Evolutionary conservation across 2,797 vertebrate species (phyloP), one percentile per base, ranked within the genome.

Genomic region (Ptychobarbus kaznakovi): DNA sequence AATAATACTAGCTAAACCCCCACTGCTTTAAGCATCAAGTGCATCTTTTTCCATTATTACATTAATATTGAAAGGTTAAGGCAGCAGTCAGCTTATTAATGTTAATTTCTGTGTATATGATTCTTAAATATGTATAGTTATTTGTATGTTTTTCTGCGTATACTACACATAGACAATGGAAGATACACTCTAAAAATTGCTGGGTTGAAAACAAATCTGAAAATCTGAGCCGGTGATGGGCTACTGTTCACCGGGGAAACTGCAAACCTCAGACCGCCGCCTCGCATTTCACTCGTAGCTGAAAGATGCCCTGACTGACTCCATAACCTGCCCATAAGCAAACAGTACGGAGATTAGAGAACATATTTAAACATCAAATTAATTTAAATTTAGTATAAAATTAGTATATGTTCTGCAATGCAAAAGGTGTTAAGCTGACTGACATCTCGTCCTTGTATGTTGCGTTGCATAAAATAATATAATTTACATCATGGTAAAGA

Each of bases 1-100:
- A 66, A 82, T 25, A 75, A 81, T 73, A 81, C 78, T 61, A 81
- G 65, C 79, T 77, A 76, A 79, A 76, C 15, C 65, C 83, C 76
- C n/a, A 10, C 83, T 88, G 87, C 84, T 78, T 92, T 87, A 81
- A 89, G 88, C 90, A 92, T 91, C 91, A 92, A 91, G 70, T 90
- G 78, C 49, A 91, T 84, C 81, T 74, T 86, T 81, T 80, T 82
- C 81, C 70, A 83, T 83, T 78, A 89, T 81, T 89, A 86, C 35
- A 51, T 89, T 85, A 89, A 87, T 90, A 49, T 86, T 85, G 82
- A 87, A 86, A 86, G 88, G 81, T 84, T 84, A 80, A 83, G 77
- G 86, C 86, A 87, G 86, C 81, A 81, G 79, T 77, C 85, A 86
- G 74, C 70, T 49, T 28, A 28, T 83, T 68, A 82, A 85, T 88